Evolutionary conservation across 2,888 invertebrate species (phyloP).

Genomic region (Catocala nupta): DNA sequence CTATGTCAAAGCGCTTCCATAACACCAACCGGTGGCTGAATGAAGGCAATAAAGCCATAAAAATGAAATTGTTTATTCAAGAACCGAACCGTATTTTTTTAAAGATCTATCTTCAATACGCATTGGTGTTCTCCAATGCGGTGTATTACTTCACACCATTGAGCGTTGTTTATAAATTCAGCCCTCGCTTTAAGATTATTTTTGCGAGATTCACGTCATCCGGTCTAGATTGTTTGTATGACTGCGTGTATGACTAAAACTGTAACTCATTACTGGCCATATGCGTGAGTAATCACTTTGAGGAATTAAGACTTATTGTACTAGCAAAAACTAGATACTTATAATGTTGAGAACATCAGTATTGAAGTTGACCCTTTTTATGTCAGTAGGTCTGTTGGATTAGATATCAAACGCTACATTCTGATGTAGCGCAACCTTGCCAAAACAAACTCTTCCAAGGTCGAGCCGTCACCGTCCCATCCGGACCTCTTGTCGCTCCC

Average conservation of each 20-base stretch:
- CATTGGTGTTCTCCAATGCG: conserved; percentile 58
- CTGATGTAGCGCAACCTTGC: conserved; percentile 69
- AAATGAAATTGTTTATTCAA: conserved; percentile 48
- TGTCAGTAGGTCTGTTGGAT: neutral
- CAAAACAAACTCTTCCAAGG: conserved; percentile 71
- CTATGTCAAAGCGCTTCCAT: conserved; percentile 22
- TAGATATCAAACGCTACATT: neutral
- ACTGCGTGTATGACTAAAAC: conserved; percentile 79
- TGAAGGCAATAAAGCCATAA: conserved; percentile 26
- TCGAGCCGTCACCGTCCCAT: conserved; percentile 60
- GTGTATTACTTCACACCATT: conserved; percentile 64
- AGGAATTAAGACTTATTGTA: conserved; percentile 10
- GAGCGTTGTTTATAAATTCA: conserved; percentile 74
- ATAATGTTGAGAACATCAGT: neutral
- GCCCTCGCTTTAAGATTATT: conserved; percentile 70
- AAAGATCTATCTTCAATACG: conserved; percentile 43
- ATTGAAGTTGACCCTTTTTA: too few relatives aligned
- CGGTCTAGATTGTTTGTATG: conserved; percentile 72
- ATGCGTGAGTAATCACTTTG: conserved; percentile 67
- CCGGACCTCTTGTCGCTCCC: conserved; percentile 62
- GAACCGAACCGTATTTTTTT: conserved; percentile 43
- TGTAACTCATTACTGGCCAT: conserved; percentile 63
- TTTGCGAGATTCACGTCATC: conserved; percentile 80
- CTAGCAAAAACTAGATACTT: neutral
- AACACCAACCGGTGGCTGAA: conserved; percentile 20